phyloP scores from a whole-genome alignment of 2,888 invertebrate genomes.

The Zelleria hepariella region DNA sequence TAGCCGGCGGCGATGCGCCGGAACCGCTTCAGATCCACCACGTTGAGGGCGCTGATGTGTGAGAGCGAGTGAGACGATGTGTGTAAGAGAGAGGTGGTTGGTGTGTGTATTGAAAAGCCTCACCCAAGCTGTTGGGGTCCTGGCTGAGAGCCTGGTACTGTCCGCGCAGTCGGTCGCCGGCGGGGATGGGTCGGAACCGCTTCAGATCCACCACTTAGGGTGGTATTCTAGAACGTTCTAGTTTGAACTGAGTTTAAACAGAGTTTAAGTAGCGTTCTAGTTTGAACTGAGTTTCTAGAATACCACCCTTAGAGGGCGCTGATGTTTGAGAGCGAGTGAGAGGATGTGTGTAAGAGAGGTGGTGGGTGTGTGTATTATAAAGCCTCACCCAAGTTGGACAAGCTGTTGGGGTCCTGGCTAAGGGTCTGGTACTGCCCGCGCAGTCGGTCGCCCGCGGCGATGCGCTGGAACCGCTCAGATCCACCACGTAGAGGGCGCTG shows the following conservation, averaged over 20 bases:
- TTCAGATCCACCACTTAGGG: slow-evolving; percentile 98
- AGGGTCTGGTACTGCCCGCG: slow-evolving; percentile 68
- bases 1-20: background rate
- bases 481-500: background rate
- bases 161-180: slow-evolving; percentile 96
- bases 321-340: slow-evolving; percentile 95
- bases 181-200: slow-evolving; percentile 96
- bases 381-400: background rate
- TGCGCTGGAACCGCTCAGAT: background rate
- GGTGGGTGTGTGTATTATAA: too few species aligned
- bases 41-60: background rate
- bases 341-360: too few species aligned
- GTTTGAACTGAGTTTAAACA: too few species aligned
- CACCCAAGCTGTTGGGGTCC: slow-evolving; percentile 93
- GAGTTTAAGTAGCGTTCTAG: too few species aligned
- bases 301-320: slow-evolving; percentile 98
- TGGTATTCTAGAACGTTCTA: too few species aligned
- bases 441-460: background rate
- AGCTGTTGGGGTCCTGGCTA: background rate
- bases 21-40: slow-evolving; percentile 27
- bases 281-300: too few species aligned
- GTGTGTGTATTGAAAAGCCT: background rate
- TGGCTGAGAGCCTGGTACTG: slow-evolving; percentile 99
- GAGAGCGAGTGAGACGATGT: slow-evolving; percentile 28
- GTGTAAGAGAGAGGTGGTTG: too few species aligned